phyloP scores from a whole-genome alignment of 2,797 vertebrate genomes.

The Gymnoscopelus braueri region DNA sequence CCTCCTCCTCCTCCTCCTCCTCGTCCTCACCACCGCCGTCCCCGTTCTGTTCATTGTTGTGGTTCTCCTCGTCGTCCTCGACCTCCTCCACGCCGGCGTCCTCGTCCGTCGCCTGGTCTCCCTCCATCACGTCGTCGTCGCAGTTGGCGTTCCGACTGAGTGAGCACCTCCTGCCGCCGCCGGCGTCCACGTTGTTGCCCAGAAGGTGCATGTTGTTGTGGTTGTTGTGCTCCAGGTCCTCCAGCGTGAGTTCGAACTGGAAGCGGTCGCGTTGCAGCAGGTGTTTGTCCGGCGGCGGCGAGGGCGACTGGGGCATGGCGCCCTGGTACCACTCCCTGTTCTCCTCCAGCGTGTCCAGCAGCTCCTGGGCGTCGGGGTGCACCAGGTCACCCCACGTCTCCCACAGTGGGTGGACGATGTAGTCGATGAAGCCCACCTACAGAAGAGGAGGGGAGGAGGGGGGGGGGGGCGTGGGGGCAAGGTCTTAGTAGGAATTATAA shows the following conservation, averaged over 20 bases:
- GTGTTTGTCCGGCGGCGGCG: constrained; percentile 88
- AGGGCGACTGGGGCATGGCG: constrained; percentile 94
- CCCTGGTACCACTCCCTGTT: constrained; percentile 96
- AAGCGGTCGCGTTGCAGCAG: constrained; percentile 90
- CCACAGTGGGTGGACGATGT: constrained; percentile 94
- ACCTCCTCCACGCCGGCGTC: constrained; percentile 31
- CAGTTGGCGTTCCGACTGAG: constrained; percentile 4
- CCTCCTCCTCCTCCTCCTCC: neutral
- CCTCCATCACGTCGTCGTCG: neutral
- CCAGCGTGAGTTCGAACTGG: constrained; percentile 92
- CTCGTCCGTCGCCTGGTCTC: constrained; percentile 13
- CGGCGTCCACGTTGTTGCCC: constrained; percentile 29
- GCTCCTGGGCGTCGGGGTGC: constrained; percentile 93
- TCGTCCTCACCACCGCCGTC: constrained; percentile 9
- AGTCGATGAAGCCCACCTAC: constrained; percentile 96
- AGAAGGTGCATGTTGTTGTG: constrained; percentile 65
- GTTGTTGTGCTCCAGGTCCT: constrained; percentile 84
- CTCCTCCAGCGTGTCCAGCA: constrained; percentile 93
- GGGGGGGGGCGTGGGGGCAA: no score
- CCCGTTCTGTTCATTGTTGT: constrained; percentile 67
- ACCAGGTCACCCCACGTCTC: constrained; percentile 96
- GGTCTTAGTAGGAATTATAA: neutral
- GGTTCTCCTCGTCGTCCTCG: constrained; percentile 61
- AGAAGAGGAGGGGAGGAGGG: neutral
- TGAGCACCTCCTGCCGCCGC: neutral